These are phyloP conservation scores for Phorcus lineatus DNA, from an alignment of 2,888 invertebrate genomes.

Conservation along the genomic window DNA sequence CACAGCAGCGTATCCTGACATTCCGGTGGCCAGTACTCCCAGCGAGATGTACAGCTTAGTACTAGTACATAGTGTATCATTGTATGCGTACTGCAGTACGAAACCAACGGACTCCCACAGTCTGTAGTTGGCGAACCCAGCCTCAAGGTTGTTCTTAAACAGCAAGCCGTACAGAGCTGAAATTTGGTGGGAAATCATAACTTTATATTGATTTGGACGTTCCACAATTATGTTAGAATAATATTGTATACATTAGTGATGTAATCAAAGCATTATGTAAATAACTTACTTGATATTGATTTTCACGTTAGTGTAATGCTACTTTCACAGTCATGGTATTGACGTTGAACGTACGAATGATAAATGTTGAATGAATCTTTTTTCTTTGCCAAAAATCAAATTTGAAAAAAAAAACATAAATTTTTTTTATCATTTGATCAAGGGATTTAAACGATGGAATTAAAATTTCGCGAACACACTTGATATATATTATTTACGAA, in stretches of 20 bases:
- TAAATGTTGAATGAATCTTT: too few relatives aligned
- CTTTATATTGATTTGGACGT: not conserved
- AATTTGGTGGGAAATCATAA: not conserved
- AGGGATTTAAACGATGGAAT: too few relatives aligned
- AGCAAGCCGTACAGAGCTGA: constrained; percentile 85
- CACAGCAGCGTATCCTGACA: constrained; percentile 82
- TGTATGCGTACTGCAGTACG: constrained; percentile 88
- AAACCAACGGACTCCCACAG: constrained; percentile 94
- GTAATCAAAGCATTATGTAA: too few relatives aligned
- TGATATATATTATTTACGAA: too few relatives aligned
- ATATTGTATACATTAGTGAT: not conserved
- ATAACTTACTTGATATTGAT: too few relatives aligned
- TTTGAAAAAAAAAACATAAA: too few relatives aligned
- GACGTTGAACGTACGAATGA: too few relatives aligned
- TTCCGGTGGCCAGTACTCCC: constrained; percentile 83
- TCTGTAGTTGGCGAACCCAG: constrained; percentile 93
- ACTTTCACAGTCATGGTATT: too few relatives aligned
- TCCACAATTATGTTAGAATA: not conserved
- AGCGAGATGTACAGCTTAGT: constrained; percentile 84
- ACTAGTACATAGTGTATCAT: constrained; percentile 85
- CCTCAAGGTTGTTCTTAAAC: constrained; percentile 89
- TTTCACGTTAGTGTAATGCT: too few relatives aligned
- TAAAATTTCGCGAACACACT: too few relatives aligned
- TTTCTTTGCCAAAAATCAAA: too few relatives aligned
- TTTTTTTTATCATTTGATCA: too few relatives aligned